A percentile compares a stretch with the other conserved stretches of the same genome.
phyloP scores from a whole-genome alignment of 2,113 vertebrate species.

The Pseudorhombus dupliciocellatus region DNA sequence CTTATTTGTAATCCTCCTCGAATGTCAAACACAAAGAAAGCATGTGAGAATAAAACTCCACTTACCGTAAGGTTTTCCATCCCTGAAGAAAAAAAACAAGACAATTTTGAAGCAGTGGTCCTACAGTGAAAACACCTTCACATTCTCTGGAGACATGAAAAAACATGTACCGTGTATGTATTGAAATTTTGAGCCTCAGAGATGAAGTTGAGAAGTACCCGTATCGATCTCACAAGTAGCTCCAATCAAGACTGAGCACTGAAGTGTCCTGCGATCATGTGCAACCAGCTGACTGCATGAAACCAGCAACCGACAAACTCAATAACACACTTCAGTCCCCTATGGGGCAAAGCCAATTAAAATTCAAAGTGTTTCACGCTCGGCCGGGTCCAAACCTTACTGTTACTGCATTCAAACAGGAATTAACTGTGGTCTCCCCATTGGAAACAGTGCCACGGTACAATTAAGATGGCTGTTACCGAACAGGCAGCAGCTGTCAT shows the following conservation, averaged over 20 bases:
- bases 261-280: conserved; percentile 48
- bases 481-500: conserved; percentile 61
- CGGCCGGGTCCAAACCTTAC: conserved; percentile 53
- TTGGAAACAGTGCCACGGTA: conserved; percentile 54
- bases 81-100: conserved; percentile 10
- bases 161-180: neutral
- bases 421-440: conserved; percentile 49
- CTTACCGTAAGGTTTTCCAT: conserved; percentile 84
- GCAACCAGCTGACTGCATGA: conserved; percentile 53
- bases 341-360: conserved; percentile 75
- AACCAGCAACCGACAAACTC: conserved; percentile 56
- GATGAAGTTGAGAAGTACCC: conserved; percentile 18
- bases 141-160: conserved; percentile 30
- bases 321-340: conserved; percentile 67
- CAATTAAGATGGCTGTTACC: conserved; percentile 64
- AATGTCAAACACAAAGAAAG: conserved; percentile 4
- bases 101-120: neutral
- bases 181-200: conserved; percentile 17
- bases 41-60: fast-evolving
- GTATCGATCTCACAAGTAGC: conserved; percentile 1
- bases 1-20: neutral
- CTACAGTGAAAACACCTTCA: conserved; percentile 13
- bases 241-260: conserved; percentile 32
- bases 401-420: conserved; percentile 55
- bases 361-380: conserved; percentile 73